Conservation (phyloP, 2,888 invertebrate species). For the Dione vanillae region DNA sequence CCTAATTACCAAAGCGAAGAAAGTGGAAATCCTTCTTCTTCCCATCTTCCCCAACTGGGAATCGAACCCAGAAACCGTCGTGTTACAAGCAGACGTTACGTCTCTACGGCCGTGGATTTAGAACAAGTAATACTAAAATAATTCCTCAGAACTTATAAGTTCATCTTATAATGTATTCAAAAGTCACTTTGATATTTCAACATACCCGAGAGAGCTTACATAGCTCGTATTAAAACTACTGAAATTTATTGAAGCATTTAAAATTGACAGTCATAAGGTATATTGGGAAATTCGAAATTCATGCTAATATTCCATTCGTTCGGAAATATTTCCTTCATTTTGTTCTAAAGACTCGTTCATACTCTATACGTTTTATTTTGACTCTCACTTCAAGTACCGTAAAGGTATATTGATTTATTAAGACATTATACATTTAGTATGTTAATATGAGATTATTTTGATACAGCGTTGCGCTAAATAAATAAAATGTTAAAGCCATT, state of each 20-base stretch:
- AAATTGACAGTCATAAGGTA: constrained; percentile 26
- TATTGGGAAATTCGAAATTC: neutral
- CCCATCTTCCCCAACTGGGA: too few relatives aligned
- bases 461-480: too few relatives aligned
- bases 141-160: neutral
- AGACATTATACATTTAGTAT: neutral
- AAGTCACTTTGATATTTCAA: constrained; percentile 24
- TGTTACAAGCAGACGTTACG: too few relatives aligned
- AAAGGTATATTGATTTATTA: neutral
- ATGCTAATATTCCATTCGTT: constrained; percentile 15
- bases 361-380: neutral
- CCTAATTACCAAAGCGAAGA: too few relatives aligned
- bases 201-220: constrained; percentile 20
- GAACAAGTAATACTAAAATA: neutral
- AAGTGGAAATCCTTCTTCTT: too few relatives aligned
- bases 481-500: too few relatives aligned
- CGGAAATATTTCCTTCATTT: constrained; percentile 16
- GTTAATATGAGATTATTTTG: neutral
- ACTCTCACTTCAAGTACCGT: neutral
- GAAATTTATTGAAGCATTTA: constrained; percentile 30
- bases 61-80: too few relatives aligned
- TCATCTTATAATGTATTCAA: constrained; percentile 25
- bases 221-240: constrained; percentile 27
- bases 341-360: neutral
- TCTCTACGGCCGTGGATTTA: neutral